phyloP scores from a whole-genome alignment of 2,113 vertebrate species.

The Heterochromis multidens region DNA sequence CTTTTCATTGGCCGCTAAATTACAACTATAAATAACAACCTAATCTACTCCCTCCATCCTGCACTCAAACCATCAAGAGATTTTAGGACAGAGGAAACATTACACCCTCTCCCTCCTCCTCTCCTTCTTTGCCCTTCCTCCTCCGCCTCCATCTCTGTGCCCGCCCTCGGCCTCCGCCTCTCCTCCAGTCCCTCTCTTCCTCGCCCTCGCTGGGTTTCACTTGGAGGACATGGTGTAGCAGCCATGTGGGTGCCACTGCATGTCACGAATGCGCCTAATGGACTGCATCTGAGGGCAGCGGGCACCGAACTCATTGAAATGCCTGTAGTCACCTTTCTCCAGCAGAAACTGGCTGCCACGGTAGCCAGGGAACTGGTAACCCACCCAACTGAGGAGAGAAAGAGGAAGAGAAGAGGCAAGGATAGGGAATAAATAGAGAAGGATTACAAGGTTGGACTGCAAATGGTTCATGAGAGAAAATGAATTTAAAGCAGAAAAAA shows the following conservation, averaged over 20 bases:
- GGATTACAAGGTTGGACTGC: background rate
- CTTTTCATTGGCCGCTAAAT: conserved; percentile 3
- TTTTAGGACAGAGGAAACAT: background rate
- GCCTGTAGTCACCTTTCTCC: conserved; percentile 72
- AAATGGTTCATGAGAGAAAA: background rate
- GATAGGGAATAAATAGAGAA: background rate
- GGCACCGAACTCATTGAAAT: conserved; percentile 75
- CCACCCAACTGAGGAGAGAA: conserved; percentile 67
- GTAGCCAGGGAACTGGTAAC: conserved; percentile 79
- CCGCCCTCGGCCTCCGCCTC: conserved; percentile 28
- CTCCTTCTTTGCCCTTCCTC: conserved; percentile 48
- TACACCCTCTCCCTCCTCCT: conserved; percentile 39
- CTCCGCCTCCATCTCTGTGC: conserved; percentile 5
- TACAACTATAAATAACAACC: conserved; percentile 13
- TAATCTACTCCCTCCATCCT: background rate
- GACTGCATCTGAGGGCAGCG: conserved; percentile 74
- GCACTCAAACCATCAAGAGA: background rate
- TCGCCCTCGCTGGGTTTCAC: conserved; percentile 63
- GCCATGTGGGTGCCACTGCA: conserved; percentile 74
- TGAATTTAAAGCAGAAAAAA: background rate
- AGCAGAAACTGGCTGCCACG: conserved; percentile 74
- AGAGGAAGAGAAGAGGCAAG: background rate
- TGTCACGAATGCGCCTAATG: conserved; percentile 70
- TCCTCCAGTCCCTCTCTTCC: conserved; percentile 60
- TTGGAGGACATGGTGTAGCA: conserved; percentile 72